These are phyloP conservation scores for Dasyurus viverrinus DNA, from an alignment of 2,113 vertebrate species.

Conservation along the genomic window DNA sequence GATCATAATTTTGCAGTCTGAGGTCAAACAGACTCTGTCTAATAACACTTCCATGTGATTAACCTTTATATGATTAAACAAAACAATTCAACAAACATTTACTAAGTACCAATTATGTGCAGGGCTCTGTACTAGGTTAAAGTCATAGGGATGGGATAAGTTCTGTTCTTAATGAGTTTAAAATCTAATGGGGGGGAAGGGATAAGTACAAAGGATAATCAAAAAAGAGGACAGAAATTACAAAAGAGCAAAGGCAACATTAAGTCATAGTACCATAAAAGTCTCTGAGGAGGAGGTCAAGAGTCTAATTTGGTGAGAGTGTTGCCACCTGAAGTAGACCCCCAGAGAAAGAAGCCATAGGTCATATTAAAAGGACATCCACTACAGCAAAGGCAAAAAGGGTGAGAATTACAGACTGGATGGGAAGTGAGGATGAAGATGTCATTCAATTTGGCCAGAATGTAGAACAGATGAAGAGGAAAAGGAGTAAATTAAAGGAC, in stretches of 20 bases:
- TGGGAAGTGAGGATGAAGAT: no score
- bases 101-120: not conserved
- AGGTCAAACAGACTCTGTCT: not conserved
- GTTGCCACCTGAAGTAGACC: not conserved
- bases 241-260: not conserved
- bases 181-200: not conserved
- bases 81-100: not conserved
- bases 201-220: not conserved
- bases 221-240: not conserved
- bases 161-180: not conserved
- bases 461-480: not conserved
- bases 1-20: not conserved
- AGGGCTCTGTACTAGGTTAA: not conserved
- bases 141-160: not conserved
- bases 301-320: not conserved
- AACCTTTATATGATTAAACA: not conserved
- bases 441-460: no score
- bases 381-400: not conserved
- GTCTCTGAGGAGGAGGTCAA: not conserved
- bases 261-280: not conserved
- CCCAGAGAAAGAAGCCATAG: not conserved
- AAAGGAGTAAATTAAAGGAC: not conserved
- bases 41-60: not conserved
- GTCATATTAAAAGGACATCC: not conserved
- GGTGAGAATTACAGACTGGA: no score